Conservation (phyloP, 1,140 invertebrate species). For the Theocolax elegans region DNA sequence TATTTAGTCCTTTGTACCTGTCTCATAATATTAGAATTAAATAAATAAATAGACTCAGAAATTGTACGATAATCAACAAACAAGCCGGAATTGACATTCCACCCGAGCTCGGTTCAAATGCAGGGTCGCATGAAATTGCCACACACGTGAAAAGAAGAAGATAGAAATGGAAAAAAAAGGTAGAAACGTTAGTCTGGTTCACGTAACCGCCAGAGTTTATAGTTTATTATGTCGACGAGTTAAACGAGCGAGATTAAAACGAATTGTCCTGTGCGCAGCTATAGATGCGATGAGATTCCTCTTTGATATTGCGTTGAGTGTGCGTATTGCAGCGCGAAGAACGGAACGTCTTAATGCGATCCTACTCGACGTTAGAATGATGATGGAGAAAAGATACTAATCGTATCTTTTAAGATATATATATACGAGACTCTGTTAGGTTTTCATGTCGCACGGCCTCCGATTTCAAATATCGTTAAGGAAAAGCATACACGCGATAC, state of each 20-base stretch:
- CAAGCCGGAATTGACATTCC: too few relatives aligned
- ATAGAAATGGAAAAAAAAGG: neutral
- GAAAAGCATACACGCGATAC: neutral
- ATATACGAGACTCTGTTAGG: neutral
- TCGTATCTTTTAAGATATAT: constrained; percentile 8
- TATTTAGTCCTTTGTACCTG: too few relatives aligned
- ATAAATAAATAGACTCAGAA: too few relatives aligned
- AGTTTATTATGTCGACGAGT: constrained; percentile 23
- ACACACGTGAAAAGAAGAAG: neutral
- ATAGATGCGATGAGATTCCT: too few relatives aligned
- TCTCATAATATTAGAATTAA: too few relatives aligned
- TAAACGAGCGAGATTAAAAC: constrained; percentile 16
- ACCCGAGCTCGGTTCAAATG: too few relatives aligned
- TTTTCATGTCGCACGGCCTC: neutral
- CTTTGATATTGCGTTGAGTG: constrained; percentile 20
- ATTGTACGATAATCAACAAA: too few relatives aligned
- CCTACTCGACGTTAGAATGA: constrained; percentile 7
- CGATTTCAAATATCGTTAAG: constrained; percentile 6
- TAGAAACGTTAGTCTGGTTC: neutral
- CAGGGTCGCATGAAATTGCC: too few relatives aligned
- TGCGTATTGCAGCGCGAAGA: neutral
- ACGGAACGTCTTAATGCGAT: constrained; percentile 31
- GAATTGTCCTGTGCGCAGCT: constrained; percentile 13
- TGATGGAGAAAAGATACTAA: constrained; percentile 9
- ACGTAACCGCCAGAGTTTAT: constrained; percentile 6